These are phyloP conservation scores for Mimumesa dahlbomi DNA, from an alignment of 2,888 invertebrate species.

Conservation along the genomic window DNA sequence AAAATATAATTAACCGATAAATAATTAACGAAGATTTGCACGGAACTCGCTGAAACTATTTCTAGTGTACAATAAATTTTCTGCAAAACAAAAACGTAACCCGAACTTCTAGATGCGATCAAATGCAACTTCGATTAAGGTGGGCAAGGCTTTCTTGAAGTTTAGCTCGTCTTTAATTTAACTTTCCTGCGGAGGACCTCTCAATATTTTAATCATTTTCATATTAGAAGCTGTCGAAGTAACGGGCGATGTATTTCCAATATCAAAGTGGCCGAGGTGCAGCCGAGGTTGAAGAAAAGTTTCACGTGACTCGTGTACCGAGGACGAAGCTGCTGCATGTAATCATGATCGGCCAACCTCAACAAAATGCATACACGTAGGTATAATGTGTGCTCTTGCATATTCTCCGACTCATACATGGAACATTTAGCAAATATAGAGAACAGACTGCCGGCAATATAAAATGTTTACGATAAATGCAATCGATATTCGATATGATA, in stretches of 20 bases:
- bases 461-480: no score
- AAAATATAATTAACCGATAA: no score
- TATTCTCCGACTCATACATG: neutral
- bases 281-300: conserved; percentile 40
- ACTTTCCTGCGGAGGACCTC: conserved; percentile 67
- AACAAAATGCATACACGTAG: conserved; percentile 20
- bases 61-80: neutral
- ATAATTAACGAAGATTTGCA: no score
- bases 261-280: conserved; percentile 34
- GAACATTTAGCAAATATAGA: no score
- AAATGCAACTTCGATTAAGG: conserved; percentile 28
- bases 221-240: conserved; percentile 66
- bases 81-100: neutral
- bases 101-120: conserved; percentile 25
- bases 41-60: neutral
- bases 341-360: conserved; percentile 46
- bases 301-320: conserved; percentile 32
- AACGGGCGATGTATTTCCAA: conserved; percentile 59
- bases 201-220: conserved; percentile 69
- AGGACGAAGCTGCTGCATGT: conserved; percentile 16
- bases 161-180: conserved; percentile 70
- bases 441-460: no score
- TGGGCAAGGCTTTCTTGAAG: conserved; percentile 34
- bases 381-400: neutral
- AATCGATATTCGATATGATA: no score